phyloP scores from a whole-genome alignment of 2,888 invertebrate species.

The Punctoribates punctum region DNA sequence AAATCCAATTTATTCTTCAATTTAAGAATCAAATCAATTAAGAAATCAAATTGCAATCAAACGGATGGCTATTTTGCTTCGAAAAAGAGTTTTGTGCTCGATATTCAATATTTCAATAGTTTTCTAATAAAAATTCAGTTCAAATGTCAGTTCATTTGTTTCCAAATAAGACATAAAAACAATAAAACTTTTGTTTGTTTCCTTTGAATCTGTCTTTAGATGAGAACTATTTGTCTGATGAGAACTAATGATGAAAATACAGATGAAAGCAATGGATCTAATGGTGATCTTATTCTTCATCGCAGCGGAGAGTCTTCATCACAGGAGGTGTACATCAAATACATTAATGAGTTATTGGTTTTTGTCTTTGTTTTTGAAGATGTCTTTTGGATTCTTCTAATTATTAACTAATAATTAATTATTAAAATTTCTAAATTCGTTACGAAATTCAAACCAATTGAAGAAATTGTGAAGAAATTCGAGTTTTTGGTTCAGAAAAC shows the following conservation, averaged over 20 bases:
- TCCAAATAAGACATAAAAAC: not conserved
- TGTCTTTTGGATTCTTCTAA: conserved; percentile 8
- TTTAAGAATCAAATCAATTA: no score
- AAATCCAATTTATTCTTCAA: no score
- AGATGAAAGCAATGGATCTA: conserved; percentile 20
- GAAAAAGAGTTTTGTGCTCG: no score
- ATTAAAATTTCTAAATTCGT: not conserved
- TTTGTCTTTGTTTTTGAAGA: not conserved
- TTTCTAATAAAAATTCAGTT: no score
- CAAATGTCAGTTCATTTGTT: not conserved
- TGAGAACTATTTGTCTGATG: not conserved
- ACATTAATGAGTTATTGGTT: not conserved
- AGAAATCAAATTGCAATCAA: no score
- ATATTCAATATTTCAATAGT: no score
- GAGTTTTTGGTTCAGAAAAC: not conserved
- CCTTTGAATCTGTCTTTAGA: not conserved
- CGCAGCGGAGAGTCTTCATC: conserved; percentile 1
- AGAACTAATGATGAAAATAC: not conserved
- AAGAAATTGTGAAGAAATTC: not conserved
- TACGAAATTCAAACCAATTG: not conserved
- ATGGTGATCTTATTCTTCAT: not conserved
- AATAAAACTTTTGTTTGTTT: not conserved
- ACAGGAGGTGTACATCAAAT: conserved; percentile 34
- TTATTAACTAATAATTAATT: not conserved
- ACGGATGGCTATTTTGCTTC: no score